Evolutionary conservation across 2,113 vertebrate species (phyloP), one percentile per base, ranked within the genome.

Genomic region (Zosterops borbonicus): DNA sequence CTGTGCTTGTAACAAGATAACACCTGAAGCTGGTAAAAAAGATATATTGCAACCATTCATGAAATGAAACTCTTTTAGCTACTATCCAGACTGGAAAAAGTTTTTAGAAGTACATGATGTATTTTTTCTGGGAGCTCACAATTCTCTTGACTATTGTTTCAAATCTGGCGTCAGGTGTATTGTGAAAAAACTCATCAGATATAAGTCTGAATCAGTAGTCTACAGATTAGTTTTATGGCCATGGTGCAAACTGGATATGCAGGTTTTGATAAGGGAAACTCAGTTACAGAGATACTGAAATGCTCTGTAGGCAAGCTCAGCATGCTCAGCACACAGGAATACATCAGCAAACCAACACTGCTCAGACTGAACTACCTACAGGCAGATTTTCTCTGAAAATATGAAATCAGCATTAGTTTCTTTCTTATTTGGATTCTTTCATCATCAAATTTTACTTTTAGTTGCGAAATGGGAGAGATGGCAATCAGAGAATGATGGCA

Each of bases 241-340:
- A 44, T 3, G 3, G 64, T 63, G 52, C 71, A 83, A 79, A 89
- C 29, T 69, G 71, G 47, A 37, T 89, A 55, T 46, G 42, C 46
- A 87, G 46, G 77, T 74, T 88, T 92, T 90, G 85, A 83, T 74
- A 83, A 94, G 52, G 85, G 46, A 80, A 93, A 88, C 52, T 90
- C 71, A 39, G 33, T 92, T 83, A 89, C 58, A 90, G 73, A 88
- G 82, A 89, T n/a, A 81, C 42, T 63, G 59, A 92, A 92, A n/a
- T 28, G 47, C 47, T 50, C 83, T 80, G 39, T 47, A 55, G 68
- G 39, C 50, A 69, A 83, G 75, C 29, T 90, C 42, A 27, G 20
- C 1, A 0, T 37, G n/a, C 41, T 56, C 39, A 15, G 76, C 69
- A 69, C 60, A 65, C n/a, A 44, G 28, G 41, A 71, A 58, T 28